Conservation (phyloP, 2,888 invertebrate genomes). For the Hirtodrosophila confusa region DNA sequence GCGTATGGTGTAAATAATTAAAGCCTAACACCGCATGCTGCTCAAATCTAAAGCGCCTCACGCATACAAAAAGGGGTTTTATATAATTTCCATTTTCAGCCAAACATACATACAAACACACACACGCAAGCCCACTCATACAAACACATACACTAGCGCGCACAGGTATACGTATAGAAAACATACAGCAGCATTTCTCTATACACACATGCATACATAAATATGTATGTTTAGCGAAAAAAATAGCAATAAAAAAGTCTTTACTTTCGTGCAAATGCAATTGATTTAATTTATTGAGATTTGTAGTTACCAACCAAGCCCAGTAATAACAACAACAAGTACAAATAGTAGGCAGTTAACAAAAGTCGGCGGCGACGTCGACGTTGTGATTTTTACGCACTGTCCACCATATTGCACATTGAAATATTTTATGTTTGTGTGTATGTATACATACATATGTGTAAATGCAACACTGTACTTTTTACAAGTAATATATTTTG, state of each 20-base stretch:
- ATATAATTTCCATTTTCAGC: conserved; percentile 78
- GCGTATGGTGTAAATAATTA: conserved; percentile 29
- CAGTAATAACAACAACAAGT: conserved; percentile 21
- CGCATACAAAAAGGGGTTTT: conserved; percentile 60
- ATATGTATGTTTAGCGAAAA: conserved; percentile 48
- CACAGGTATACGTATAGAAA: conserved; percentile 43
- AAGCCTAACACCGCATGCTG: conserved; percentile 42
- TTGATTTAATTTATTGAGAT: conserved; percentile 14
- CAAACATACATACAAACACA: conserved; percentile 35
- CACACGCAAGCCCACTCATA: conserved; percentile 39
- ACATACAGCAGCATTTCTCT: conserved; percentile 43
- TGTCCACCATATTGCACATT: conserved; percentile 75
- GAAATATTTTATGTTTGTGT: conserved; percentile 51
- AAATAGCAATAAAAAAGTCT: conserved; percentile 45
- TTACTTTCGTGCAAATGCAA: conserved; percentile 45
- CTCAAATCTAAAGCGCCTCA: conserved; percentile 50
- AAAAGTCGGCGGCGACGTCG: conserved; percentile 19
- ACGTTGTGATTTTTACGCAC: conserved; percentile 70
- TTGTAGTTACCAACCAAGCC: conserved; percentile 45
- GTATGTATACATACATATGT: conserved; percentile 28
- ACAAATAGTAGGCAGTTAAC: conserved; percentile 35
- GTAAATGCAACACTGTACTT: conserved; percentile 74
- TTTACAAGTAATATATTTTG: conserved; percentile 50
- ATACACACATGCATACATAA: conserved; percentile 45
- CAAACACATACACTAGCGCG: conserved; percentile 34